Conservation (phyloP, 2,113 vertebrate species). For the Passer domesticus region DNA sequence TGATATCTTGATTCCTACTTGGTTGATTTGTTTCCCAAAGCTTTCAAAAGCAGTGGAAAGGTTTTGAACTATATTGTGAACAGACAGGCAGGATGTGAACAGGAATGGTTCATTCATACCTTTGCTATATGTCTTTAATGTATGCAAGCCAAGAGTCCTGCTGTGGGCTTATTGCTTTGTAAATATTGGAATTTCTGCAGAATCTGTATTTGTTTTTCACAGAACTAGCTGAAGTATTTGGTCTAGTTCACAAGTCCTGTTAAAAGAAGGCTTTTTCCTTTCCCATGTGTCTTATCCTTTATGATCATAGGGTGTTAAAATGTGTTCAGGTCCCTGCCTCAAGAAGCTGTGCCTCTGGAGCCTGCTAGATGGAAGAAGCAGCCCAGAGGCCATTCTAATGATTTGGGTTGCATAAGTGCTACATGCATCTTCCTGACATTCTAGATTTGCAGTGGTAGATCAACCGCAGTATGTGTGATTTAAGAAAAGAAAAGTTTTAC, state of each 20-base stretch:
- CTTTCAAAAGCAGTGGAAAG: neutral
- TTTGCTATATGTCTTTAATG: neutral
- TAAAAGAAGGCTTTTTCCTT: neutral
- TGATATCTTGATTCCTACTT: neutral
- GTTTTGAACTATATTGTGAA: neutral
- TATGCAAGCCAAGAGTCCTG: accelerated
- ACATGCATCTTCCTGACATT: neutral
- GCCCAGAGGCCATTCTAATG: neutral
- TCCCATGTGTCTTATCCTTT: neutral
- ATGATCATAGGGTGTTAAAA: neutral
- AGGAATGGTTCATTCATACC: neutral
- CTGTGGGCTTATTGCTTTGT: neutral
- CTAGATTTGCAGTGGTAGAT: neutral
- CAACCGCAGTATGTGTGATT: neutral
- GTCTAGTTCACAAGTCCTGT: neutral
- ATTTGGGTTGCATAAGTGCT: neutral
- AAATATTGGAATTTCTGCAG: neutral
- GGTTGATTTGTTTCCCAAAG: neutral
- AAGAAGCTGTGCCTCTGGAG: neutral
- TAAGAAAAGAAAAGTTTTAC: neutral
- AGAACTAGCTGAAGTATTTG: neutral
- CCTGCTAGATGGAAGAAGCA: neutral
- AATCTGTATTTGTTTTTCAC: neutral
- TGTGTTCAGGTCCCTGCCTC: neutral
- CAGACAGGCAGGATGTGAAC: neutral